Percentiles rank a stretch among this genome's conserved stretches.
These are phyloP conservation scores for Pollimyrus isidori DNA, from an alignment of 2,113 vertebrate species.

Conservation along the genomic window DNA sequence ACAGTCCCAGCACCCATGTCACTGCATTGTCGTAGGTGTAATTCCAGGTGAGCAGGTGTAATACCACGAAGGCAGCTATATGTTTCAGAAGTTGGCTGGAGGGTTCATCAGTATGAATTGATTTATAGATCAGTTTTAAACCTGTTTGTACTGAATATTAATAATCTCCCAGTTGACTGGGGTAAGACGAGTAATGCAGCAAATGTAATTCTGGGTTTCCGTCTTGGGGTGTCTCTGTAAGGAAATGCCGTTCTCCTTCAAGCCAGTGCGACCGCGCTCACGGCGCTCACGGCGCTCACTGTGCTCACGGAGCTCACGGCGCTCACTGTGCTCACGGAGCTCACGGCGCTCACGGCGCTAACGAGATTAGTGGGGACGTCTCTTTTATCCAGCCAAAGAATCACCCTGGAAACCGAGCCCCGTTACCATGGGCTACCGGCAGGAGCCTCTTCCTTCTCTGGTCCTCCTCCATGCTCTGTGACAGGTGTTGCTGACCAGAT, in stretches of 20 bases:
- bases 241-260: not conserved
- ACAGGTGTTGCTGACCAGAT: conserved; percentile 29
- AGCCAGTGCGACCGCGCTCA: not conserved
- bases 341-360: not conserved
- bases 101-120: not conserved
- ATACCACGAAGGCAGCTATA: not conserved
- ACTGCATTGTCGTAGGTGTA: not conserved
- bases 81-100: not conserved
- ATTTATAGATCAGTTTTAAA: not conserved
- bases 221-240: not conserved
- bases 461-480: not conserved
- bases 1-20: not conserved
- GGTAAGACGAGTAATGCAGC: not conserved
- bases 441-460: conserved; percentile 16
- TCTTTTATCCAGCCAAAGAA: conserved; percentile 23
- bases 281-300: conserved; percentile 14
- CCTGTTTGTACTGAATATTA: not conserved
- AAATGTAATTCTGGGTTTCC: not conserved
- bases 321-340: no score
- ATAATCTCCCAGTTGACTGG: not conserved
- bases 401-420: conserved; percentile 29
- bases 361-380: conserved; percentile 19
- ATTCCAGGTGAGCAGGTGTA: not conserved
- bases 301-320: no score
- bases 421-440: not conserved